phyloP scores from a whole-genome alignment of 92 coral and sea anemone genomes.

The Meandrina meandrites region DNA sequence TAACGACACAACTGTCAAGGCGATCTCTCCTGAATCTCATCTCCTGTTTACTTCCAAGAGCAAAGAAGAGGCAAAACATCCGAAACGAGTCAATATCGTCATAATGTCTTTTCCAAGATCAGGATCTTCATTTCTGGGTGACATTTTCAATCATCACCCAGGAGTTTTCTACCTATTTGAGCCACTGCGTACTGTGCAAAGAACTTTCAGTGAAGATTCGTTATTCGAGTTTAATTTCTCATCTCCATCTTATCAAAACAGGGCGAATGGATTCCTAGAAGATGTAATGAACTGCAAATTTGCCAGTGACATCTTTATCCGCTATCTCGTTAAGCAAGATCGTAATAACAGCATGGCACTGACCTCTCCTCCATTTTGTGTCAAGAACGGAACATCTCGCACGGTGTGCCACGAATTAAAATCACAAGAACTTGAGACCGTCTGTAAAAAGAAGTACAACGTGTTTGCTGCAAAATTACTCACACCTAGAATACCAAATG shows the following conservation, averaged over 20 bases:
- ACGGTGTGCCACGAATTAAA: not conserved
- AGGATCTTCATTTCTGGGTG: conserved; percentile 38
- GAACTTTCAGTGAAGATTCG: not conserved
- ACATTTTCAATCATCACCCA: conserved; percentile 35
- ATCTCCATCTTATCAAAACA: not conserved
- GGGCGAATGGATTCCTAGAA: not conserved
- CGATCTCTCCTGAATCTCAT: not conserved
- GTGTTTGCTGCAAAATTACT: conserved; percentile 8
- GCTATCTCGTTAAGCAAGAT: not conserved
- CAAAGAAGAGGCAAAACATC: not conserved
- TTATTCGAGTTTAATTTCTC: conserved; percentile 13
- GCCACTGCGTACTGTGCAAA: conserved; percentile 14
- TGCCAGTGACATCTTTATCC: not conserved
- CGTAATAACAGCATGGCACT: conserved; percentile 19
- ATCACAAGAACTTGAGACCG: not conserved
- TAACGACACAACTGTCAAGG: not conserved
- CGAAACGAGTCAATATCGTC: not conserved
- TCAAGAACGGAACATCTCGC: not conserved
- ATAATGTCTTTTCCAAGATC: conserved; percentile 30
- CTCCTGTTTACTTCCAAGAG: not conserved
- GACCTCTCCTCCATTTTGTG: conserved; percentile 13
- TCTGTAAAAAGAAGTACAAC: conserved; percentile 18
- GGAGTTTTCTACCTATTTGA: conserved; percentile 33
- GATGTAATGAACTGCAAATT: conserved; percentile 15
- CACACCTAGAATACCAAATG: conserved; percentile 13